A percentile compares a stretch with the other conserved stretches of the same genome.
phyloP scores from a whole-genome alignment of 2,888 invertebrate species.

The Rhamnusium bicolor region DNA sequence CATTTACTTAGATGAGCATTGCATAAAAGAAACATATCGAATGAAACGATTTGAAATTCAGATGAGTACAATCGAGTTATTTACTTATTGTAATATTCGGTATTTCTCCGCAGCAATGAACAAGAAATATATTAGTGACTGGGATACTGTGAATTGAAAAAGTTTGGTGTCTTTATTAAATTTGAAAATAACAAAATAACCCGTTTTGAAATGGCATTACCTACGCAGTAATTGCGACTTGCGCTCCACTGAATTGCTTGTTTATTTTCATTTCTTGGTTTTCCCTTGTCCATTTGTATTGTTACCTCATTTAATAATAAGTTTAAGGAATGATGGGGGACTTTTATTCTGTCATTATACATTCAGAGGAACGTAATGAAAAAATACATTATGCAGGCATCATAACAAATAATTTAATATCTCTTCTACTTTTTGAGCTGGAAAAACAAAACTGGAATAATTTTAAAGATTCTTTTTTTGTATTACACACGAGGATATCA shows the following conservation, averaged over 20 bases:
- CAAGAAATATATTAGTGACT: constrained; percentile 48
- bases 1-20: constrained; percentile 32
- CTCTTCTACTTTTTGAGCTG: neutral
- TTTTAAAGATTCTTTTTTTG: neutral
- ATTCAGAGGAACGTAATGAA: constrained; percentile 18
- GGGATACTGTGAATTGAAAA: constrained; percentile 50
- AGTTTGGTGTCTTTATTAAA: constrained; percentile 53
- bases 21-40: constrained; percentile 50
- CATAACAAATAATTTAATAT: constrained; percentile 17
- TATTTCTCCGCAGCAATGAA: constrained; percentile 42
- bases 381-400: constrained; percentile 27
- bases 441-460: neutral
- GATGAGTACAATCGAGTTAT: constrained; percentile 54
- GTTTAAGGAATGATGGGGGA: constrained; percentile 5
- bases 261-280: constrained; percentile 38
- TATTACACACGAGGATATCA: neutral
- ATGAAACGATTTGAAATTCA: constrained; percentile 53
- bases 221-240: constrained; percentile 41
- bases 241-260: constrained; percentile 43
- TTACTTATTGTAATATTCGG: constrained; percentile 46
- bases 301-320: constrained; percentile 23
- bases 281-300: constrained; percentile 29
- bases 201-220: constrained; percentile 45
- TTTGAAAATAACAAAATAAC: constrained; percentile 51
- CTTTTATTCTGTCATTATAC: neutral